Evolutionary conservation across 2,113 vertebrate species (phyloP).

Genomic region (Larimichthys polyactis): DNA sequence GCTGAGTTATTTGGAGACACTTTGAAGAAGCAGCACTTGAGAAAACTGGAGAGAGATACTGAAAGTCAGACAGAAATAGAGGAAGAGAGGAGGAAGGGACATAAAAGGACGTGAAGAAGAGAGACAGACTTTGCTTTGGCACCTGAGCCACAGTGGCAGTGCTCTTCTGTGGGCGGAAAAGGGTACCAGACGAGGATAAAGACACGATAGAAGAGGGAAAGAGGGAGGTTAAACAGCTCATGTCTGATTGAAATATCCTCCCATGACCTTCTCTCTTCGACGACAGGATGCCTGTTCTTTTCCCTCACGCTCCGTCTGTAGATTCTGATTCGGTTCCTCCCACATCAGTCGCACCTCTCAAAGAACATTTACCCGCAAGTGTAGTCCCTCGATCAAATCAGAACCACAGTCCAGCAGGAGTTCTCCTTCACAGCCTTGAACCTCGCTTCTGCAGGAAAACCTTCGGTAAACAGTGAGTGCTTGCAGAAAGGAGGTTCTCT

Average conservation of each 20-base stretch:
- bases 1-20: slow-evolving; percentile 70
- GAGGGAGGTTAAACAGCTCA: slow-evolving; percentile 49
- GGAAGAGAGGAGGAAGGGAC: slow-evolving; percentile 35
- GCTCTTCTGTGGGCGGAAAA: slow-evolving; percentile 64
- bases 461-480: slow-evolving; percentile 46
- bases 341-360: slow-evolving; percentile 43
- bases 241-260: slow-evolving; percentile 48
- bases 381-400: slow-evolving; percentile 29
- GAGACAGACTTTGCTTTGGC: slow-evolving; percentile 71
- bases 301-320: slow-evolving; percentile 18
- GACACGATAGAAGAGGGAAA: slow-evolving; percentile 41
- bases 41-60: slow-evolving; percentile 67
- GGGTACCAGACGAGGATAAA: slow-evolving; percentile 40
- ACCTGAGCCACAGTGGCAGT: slow-evolving; percentile 73
- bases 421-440: slow-evolving; percentile 32
- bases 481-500: slow-evolving; percentile 45
- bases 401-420: slow-evolving; percentile 27
- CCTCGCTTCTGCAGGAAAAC: slow-evolving; percentile 35
- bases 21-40: slow-evolving; percentile 80
- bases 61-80: slow-evolving; percentile 61
- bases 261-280: slow-evolving; percentile 26
- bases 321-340: slow-evolving; percentile 64
- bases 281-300: slow-evolving; percentile 4
- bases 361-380: slow-evolving; percentile 41
- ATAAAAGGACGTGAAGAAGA: slow-evolving; percentile 26